Percentiles rank a stretch among this genome's conserved stretches.
These are phyloP conservation scores for Chloebia gouldiae DNA, from an alignment of 2,113 vertebrate species.

Conservation along the genomic window DNA sequence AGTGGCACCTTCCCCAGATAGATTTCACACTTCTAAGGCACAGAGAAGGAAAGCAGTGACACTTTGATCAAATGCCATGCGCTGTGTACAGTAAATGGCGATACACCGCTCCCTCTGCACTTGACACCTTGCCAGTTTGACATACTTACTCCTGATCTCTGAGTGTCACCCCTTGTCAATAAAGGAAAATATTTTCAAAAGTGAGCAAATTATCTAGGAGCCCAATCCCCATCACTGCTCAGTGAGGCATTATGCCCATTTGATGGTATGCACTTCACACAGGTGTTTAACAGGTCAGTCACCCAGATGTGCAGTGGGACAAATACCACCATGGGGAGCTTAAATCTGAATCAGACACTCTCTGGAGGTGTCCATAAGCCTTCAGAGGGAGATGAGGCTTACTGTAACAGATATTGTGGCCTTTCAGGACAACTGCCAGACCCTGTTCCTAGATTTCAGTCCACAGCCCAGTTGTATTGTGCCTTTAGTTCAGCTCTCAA, in stretches of 20 bases:
- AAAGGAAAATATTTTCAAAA: not conserved
- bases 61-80: not conserved
- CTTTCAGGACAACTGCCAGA: not conserved
- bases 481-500: not conserved
- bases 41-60: not conserved
- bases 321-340: not conserved
- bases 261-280: not conserved
- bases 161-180: not conserved
- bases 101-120: not conserved
- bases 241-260: not conserved
- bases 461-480: not conserved
- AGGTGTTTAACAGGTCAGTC: not conserved
- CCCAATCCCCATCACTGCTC: not conserved
- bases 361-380: not conserved
- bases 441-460: not conserved
- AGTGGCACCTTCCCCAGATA: not conserved
- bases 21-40: constrained; percentile 38
- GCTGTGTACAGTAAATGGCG: not conserved
- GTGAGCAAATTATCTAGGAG: not conserved
- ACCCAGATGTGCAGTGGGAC: not conserved
- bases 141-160: not conserved
- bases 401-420: not conserved
- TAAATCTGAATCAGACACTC: not conserved
- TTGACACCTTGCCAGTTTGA: not conserved
- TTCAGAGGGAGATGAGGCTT: not conserved